These are phyloP conservation scores for Sepioteuthis lessoniana DNA, from an alignment of 2,888 invertebrate species.

Conservation along the genomic window DNA sequence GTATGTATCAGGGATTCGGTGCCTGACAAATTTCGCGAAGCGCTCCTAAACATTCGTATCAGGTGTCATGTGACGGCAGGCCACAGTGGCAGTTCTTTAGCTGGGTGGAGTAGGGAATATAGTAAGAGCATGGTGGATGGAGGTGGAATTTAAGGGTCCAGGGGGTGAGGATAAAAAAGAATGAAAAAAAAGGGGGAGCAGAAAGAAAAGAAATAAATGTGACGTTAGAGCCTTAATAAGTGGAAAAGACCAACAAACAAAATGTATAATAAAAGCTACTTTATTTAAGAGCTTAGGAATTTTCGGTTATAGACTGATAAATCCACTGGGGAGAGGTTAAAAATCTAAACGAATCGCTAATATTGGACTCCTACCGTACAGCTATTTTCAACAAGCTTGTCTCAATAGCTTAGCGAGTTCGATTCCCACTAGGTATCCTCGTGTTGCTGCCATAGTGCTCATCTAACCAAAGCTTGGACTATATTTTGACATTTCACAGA, in stretches of 20 bases:
- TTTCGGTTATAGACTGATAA: neutral
- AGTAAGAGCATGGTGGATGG: neutral
- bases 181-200: neutral
- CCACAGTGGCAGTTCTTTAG: neutral
- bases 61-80: conserved; percentile 33
- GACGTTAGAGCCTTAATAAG: neutral
- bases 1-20: neutral
- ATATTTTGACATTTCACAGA: too few species aligned
- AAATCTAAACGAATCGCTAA: neutral
- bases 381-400: too few species aligned
- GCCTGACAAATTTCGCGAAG: conserved; percentile 33
- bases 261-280: neutral
- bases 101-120: neutral
- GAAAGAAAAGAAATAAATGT: neutral
- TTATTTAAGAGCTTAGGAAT: neutral
- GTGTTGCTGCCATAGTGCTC: too few species aligned
- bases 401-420: too few species aligned
- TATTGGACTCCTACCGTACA: neutral
- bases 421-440: too few species aligned
- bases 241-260: neutral
- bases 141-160: neutral
- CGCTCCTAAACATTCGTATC: conserved; percentile 33
- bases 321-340: neutral
- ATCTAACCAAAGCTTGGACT: too few species aligned
- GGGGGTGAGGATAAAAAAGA: neutral